Evolutionary conservation across 1,140 invertebrate genomes (phyloP).

Genomic region (Lasaia peninsularis): DNA sequence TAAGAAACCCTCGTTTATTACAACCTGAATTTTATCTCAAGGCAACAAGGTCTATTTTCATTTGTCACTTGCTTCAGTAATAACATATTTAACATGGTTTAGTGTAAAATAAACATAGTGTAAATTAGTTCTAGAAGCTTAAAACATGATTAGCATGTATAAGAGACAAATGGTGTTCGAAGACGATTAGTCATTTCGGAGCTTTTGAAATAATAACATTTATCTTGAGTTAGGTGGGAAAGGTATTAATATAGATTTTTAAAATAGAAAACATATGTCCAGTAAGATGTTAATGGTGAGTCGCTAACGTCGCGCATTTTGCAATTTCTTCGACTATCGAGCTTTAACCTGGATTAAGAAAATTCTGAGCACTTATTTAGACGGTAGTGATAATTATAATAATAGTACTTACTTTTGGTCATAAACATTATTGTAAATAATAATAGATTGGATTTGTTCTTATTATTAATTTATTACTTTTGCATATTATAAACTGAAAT

Average conservation of each 20-base stretch:
- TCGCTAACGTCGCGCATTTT: too few relatives aligned
- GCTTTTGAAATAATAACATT: constrained; percentile 65
- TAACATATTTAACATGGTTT: constrained; percentile 29
- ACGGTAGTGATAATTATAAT: too few relatives aligned
- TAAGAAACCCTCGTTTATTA: not conserved
- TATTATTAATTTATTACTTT: too few relatives aligned
- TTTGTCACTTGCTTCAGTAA: constrained; percentile 2
- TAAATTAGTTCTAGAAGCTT: constrained; percentile 64
- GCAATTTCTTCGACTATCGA: too few relatives aligned
- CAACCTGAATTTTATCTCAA: constrained; percentile 1
- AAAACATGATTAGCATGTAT: constrained; percentile 66
- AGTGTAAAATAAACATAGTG: constrained; percentile 66
- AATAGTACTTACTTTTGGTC: too few relatives aligned
- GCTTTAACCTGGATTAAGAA: too few relatives aligned
- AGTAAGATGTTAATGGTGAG: not conserved
- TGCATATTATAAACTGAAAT: too few relatives aligned
- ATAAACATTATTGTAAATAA: too few relatives aligned
- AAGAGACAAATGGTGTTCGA: constrained; percentile 47
- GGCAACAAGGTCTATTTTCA: constrained; percentile 21
- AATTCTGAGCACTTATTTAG: too few relatives aligned
- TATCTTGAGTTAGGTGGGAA: constrained; percentile 21
- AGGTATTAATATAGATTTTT: not conserved
- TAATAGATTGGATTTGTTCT: too few relatives aligned
- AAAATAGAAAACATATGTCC: not conserved
- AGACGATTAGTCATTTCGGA: constrained; percentile 69